These are phyloP conservation scores for Aphrophora alni DNA, from an alignment of 2,888 invertebrate genomes.

Conservation along the genomic window DNA sequence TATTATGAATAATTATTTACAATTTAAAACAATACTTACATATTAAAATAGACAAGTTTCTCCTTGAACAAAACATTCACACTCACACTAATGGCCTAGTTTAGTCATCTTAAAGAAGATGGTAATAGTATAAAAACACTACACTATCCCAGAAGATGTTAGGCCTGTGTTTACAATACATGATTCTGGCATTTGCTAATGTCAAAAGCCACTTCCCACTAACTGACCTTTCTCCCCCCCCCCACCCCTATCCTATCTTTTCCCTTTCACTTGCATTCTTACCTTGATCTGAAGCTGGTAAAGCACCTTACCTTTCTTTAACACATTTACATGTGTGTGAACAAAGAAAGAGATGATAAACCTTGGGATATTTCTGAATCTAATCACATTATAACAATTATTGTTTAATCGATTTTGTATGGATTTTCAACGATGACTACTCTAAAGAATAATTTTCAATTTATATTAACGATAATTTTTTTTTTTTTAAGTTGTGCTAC, in stretches of 20 bases:
- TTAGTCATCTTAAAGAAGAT: not conserved
- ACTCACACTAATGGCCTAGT: not conserved
- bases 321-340: not conserved
- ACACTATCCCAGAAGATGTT: not conserved
- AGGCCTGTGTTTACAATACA: not conserved
- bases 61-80: not conserved
- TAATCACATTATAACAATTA: too few relatives aligned
- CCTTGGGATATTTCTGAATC: too few relatives aligned
- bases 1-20: too few relatives aligned
- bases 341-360: not conserved
- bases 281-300: not conserved
- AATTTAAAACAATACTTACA: not conserved
- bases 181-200: not conserved
- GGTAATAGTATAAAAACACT: not conserved
- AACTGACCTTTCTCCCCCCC: not conserved
- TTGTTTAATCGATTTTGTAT: too few relatives aligned
- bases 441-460: too few relatives aligned
- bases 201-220: conserved; percentile 3
- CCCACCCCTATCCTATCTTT: not conserved
- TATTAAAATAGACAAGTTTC: not conserved
- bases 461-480: too few relatives aligned
- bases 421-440: too few relatives aligned
- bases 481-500: too few relatives aligned
- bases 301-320: not conserved
- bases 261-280: conserved; percentile 7